These are phyloP conservation scores for Pituophis catenifer DNA, from an alignment of 2,113 vertebrate genomes.

Conservation along the genomic window DNA sequence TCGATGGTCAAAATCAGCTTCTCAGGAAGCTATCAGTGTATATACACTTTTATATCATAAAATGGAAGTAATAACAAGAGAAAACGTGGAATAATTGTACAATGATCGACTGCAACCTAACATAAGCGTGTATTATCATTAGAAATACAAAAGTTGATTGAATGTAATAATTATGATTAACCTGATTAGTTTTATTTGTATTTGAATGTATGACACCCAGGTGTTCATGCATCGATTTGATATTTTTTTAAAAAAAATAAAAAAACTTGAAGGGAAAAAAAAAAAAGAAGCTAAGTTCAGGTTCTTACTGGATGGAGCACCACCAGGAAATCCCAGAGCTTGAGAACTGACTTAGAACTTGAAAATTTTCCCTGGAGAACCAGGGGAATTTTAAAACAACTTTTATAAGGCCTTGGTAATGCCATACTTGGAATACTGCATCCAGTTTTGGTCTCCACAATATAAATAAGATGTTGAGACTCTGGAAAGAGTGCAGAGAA, in stretches of 20 bases:
- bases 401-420: background rate
- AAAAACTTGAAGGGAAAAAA: too few relatives aligned
- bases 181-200: too few relatives aligned
- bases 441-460: background rate
- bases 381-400: background rate
- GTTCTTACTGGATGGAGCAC: background rate
- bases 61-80: too few relatives aligned
- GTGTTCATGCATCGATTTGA: too few relatives aligned
- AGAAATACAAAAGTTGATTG: too few relatives aligned
- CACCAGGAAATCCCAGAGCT: background rate
- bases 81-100: too few relatives aligned
- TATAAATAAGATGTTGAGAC: background rate
- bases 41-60: too few relatives aligned
- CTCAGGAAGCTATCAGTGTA: background rate
- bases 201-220: too few relatives aligned
- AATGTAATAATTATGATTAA: too few relatives aligned
- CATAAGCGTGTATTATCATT: too few relatives aligned
- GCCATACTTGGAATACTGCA: background rate
- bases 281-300: background rate
- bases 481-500: background rate
- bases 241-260: too few relatives aligned
- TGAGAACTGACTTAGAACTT: background rate
- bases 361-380: background rate
- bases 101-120: too few relatives aligned
- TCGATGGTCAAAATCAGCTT: background rate